These are phyloP conservation scores for Callionymus lyra DNA, from an alignment of 2,113 vertebrate species.

Conservation along the genomic window DNA sequence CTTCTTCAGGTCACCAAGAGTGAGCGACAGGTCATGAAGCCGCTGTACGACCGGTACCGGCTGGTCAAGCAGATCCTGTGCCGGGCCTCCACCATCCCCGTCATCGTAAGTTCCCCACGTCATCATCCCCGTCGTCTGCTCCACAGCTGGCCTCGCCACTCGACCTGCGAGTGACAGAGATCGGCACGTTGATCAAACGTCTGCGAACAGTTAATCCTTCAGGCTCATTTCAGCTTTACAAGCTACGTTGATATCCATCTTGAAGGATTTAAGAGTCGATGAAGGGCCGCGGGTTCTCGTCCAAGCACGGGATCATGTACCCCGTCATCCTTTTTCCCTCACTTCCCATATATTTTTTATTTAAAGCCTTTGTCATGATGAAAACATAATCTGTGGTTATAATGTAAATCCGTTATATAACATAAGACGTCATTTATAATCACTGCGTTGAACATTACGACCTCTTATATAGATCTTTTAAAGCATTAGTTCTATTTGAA, in stretches of 20 bases:
- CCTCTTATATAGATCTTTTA: too few species aligned
- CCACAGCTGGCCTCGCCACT: neutral
- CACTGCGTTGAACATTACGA: too few species aligned
- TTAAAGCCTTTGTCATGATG: neutral
- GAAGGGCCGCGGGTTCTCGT: too few species aligned
- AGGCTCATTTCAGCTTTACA: constrained; percentile 9
- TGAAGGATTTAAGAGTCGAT: constrained; percentile 12
- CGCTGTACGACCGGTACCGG: constrained; percentile 91
- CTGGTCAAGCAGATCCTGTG: constrained; percentile 94
- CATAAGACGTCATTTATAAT: too few species aligned
- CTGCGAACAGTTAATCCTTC: constrained; percentile 24
- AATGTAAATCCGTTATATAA: neutral
- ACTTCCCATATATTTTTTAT: neutral
- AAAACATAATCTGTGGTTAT: neutral
- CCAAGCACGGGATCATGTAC: neutral
- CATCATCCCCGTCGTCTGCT: neutral
- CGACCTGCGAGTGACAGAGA: constrained; percentile 4
- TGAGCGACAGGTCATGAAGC: constrained; percentile 90
- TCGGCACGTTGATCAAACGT: constrained; percentile 11
- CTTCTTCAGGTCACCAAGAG: constrained; percentile 77
- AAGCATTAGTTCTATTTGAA: too few species aligned
- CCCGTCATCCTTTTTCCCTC: neutral
- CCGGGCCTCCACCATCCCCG: constrained; percentile 82
- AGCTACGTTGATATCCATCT: constrained; percentile 6
- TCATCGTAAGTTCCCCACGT: constrained; percentile 81